Percentiles rank a stretch among this genome's conserved stretches.
These are phyloP conservation scores for Aythya fuligula DNA, from an alignment of 2,797 vertebrate genomes.

Conservation along the genomic window DNA sequence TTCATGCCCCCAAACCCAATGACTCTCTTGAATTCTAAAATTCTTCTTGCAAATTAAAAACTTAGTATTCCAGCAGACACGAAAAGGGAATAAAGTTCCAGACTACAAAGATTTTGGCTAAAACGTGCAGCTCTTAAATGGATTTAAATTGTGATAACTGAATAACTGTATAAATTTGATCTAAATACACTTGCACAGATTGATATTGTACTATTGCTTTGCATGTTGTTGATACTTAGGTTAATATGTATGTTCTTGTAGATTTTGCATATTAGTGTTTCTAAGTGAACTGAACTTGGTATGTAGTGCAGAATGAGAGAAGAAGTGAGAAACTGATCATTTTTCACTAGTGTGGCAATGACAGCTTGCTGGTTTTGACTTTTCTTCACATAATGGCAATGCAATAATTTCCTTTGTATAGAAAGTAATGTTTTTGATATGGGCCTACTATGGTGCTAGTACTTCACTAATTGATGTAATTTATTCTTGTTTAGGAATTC, in stretches of 20 bases:
- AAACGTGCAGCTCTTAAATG: neutral
- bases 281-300: neutral
- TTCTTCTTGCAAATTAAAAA: neutral
- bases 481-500: neutral
- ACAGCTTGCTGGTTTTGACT: neutral
- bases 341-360: neutral
- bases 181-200: neutral
- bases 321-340: neutral
- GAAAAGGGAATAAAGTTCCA: neutral
- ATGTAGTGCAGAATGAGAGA: neutral
- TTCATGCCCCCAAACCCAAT: neutral
- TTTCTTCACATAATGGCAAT: neutral
- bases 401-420: neutral
- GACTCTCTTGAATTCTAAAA: neutral
- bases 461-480: neutral
- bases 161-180: neutral
- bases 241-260: rapidly evolving
- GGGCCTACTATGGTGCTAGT: rapidly evolving
- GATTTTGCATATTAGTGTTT: neutral
- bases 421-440: neutral
- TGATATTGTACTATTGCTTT: neutral
- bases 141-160: neutral
- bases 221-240: neutral
- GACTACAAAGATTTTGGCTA: neutral
- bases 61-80: neutral